phyloP scores from a whole-genome alignment of 2,113 vertebrate genomes.

The Ctenodactylus gundi region DNA sequence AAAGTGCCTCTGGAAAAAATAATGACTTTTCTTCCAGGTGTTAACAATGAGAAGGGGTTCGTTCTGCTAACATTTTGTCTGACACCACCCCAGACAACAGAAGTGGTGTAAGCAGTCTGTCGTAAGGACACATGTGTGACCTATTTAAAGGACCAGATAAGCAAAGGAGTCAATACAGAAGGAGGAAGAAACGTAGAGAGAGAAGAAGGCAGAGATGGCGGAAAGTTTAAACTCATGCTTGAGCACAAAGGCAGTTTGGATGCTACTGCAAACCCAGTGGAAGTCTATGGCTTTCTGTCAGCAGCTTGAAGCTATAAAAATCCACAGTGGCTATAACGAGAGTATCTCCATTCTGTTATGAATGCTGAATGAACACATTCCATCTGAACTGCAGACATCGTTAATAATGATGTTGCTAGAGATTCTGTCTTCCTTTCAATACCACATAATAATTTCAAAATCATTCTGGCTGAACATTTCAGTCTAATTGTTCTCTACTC shows the following conservation, averaged over 20 bases:
- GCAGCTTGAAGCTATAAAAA: conserved; percentile 35
- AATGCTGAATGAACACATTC: conserved; percentile 26
- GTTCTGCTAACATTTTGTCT: not conserved
- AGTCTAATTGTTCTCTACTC: conserved; percentile 39
- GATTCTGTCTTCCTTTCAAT: not conserved
- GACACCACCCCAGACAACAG: not conserved
- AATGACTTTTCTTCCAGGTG: not conserved
- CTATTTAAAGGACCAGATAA: not conserved
- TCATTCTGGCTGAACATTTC: not conserved
- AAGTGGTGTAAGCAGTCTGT: not conserved
- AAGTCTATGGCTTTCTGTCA: not conserved
- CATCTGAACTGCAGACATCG: conserved; percentile 18
- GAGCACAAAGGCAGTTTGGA: not conserved
- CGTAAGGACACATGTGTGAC: rapidly evolving
- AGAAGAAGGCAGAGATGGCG: not conserved
- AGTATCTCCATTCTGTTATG: not conserved
- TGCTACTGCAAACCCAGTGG: not conserved
- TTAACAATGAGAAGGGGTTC: not conserved
- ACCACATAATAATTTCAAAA: conserved; percentile 46
- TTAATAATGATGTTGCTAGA: conserved; percentile 31
- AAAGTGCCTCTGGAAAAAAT: not conserved
- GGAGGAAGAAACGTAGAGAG: not conserved
- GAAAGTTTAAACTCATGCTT: not conserved
- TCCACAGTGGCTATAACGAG: not conserved
- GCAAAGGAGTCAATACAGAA: not conserved